These are phyloP conservation scores for Petrocephalus microphthalmus DNA, from an alignment of 2,113 vertebrate genomes.

Conservation along the genomic window DNA sequence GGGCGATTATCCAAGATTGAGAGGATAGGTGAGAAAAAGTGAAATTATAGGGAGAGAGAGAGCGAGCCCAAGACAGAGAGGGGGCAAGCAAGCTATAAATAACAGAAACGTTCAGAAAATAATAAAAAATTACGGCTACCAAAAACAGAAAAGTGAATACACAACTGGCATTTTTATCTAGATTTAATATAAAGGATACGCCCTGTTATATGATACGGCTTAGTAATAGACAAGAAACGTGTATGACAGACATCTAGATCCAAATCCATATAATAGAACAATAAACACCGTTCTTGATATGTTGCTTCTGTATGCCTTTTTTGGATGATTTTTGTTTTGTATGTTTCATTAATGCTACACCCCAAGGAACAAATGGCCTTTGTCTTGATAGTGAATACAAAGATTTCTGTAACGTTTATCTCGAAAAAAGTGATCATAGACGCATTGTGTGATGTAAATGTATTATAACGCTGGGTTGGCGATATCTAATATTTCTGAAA, in stretches of 20 bases:
- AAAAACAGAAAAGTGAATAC: background rate
- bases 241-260: background rate
- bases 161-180: background rate
- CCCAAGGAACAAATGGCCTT: background rate
- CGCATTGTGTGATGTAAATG: background rate
- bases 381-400: background rate
- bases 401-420: background rate
- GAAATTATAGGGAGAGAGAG: background rate
- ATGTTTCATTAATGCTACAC: background rate
- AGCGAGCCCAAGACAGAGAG: background rate
- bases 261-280: background rate
- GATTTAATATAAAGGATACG: background rate
- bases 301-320: background rate
- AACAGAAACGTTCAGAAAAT: background rate
- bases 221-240: background rate
- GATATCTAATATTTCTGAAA: background rate
- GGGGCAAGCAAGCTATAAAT: background rate
- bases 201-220: background rate
- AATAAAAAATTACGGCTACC: background rate
- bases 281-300: background rate
- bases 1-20: constrained; percentile 28
- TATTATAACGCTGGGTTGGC: background rate
- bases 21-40: background rate
- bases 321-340: background rate
- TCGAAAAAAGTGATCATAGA: background rate